phyloP scores from a whole-genome alignment of 2,888 invertebrate genomes.

The Psococerastis gibbosa region DNA sequence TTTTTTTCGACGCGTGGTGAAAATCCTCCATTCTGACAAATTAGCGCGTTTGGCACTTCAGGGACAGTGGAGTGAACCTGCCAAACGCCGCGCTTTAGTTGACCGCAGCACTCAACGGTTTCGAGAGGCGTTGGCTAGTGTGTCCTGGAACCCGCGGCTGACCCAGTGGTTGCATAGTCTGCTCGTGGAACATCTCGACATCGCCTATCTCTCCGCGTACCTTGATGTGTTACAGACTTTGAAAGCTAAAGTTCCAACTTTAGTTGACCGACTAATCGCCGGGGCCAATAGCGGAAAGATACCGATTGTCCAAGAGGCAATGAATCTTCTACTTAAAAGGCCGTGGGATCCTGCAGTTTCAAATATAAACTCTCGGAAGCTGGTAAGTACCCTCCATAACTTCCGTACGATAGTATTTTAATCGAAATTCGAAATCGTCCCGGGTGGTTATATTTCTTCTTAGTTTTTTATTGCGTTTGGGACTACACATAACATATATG shows the following conservation, averaged over 20 bases:
- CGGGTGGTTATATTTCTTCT: no score
- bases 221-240: constrained; percentile 53
- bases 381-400: constrained; percentile 28
- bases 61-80: constrained; percentile 40
- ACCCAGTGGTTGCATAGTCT: constrained; percentile 60
- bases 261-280: constrained; percentile 53
- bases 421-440: no score
- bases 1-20: constrained; percentile 42
- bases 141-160: constrained; percentile 52
- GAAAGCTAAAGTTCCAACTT: constrained; percentile 44
- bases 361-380: constrained; percentile 37
- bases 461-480: no score
- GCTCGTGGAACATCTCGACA: constrained; percentile 41
- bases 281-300: constrained; percentile 30
- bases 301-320: constrained; percentile 38
- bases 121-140: constrained; percentile 35
- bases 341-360: constrained; percentile 55
- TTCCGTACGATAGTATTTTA: no score
- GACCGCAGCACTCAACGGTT: constrained; percentile 49
- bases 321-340: constrained; percentile 42
- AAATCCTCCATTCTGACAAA: constrained; percentile 45
- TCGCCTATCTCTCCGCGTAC: constrained; percentile 43
- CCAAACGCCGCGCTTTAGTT: constrained; percentile 44
- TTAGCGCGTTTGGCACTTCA: constrained; percentile 40
- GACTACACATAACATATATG: no score